phyloP scores from a whole-genome alignment of 2,113 vertebrate genomes.

The Semnornis frantzii region DNA sequence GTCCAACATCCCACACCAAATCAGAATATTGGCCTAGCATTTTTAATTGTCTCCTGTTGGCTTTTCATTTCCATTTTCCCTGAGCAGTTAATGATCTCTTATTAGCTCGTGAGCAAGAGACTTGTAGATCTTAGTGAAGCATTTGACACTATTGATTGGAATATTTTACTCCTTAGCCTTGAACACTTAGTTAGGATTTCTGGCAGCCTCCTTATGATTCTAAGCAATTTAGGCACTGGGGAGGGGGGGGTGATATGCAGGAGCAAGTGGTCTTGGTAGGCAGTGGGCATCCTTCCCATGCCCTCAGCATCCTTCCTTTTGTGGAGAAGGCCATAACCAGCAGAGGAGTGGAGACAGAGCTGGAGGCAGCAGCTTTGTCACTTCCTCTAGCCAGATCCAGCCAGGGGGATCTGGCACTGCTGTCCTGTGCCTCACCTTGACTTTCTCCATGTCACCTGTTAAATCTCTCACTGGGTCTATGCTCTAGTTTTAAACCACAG shows the following conservation, averaged over 20 bases:
- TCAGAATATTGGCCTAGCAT: background rate
- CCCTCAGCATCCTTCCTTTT: background rate
- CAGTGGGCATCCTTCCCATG: background rate
- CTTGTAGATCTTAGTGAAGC: background rate
- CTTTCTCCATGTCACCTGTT: background rate
- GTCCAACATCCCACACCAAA: background rate
- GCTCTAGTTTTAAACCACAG: background rate
- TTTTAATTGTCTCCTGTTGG: slow-evolving; percentile 20
- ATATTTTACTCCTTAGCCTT: background rate
- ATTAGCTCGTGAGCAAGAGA: slow-evolving; percentile 26
- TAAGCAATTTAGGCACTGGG: background rate
- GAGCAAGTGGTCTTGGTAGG: background rate
- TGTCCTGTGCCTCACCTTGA: accelerated
- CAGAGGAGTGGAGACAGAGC: background rate
- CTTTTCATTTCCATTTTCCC: slow-evolving; percentile 19
- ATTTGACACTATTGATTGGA: slow-evolving; percentile 29
- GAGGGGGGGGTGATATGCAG: background rate
- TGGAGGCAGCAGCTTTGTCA: background rate
- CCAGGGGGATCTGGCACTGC: background rate
- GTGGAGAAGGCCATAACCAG: background rate
- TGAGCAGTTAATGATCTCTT: slow-evolving; percentile 47
- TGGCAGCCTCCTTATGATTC: background rate
- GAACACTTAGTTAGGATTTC: background rate
- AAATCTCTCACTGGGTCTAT: slow-evolving; percentile 33
- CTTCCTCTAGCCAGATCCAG: background rate